phyloP scores from a whole-genome alignment of 2,888 invertebrate species.

The Temnothorax rugatulus region DNA sequence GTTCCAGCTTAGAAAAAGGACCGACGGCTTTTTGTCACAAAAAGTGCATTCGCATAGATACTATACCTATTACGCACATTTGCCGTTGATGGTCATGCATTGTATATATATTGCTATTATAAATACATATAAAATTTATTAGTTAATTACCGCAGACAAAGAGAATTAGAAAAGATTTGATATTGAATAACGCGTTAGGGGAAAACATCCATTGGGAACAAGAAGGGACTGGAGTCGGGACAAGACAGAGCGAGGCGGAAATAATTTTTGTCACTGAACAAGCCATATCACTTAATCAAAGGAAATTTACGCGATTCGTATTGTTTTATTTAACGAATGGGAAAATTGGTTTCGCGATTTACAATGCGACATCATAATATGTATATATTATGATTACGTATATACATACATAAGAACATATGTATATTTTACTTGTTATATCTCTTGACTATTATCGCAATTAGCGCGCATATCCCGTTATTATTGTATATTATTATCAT shows the following conservation, averaged over 20 bases:
- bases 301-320: constrained; percentile 72
- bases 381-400: constrained; percentile 38
- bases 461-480: constrained; percentile 80
- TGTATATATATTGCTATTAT: constrained; percentile 59
- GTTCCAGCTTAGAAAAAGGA: constrained; percentile 10
- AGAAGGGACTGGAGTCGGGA: neutral
- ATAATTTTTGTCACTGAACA: constrained; percentile 73
- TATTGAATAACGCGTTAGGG: constrained; percentile 33
- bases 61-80: constrained; percentile 54
- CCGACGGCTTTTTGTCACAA: constrained; percentile 60
- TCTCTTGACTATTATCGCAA: constrained; percentile 79
- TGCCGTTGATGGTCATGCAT: constrained; percentile 59
- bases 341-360: constrained; percentile 72
- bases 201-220: constrained; percentile 23
- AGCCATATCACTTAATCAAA: constrained; percentile 81
- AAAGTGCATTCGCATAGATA: constrained; percentile 64
- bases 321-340: constrained; percentile 63
- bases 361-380: constrained; percentile 72
- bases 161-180: constrained; percentile 43
- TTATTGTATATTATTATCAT: constrained; percentile 80
- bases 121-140: constrained; percentile 57
- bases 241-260: constrained; percentile 25
- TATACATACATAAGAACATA: constrained; percentile 61
- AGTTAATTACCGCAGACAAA: constrained; percentile 56
- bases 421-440: constrained; percentile 82